Conservation (phyloP, 2,797 vertebrate genomes). For the Hephaestus fuliginosus region DNA sequence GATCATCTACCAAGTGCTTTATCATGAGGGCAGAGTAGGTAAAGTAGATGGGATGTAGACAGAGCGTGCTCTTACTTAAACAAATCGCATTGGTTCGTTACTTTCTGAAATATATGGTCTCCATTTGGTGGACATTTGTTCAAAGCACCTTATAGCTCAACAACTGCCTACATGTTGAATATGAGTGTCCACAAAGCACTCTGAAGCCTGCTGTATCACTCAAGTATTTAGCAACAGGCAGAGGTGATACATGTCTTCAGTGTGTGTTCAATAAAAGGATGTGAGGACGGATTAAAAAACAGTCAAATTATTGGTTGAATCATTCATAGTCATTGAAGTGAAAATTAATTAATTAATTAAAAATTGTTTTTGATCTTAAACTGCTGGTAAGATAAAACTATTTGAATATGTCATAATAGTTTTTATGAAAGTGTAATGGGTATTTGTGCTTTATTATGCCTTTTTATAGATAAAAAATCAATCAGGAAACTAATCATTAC, state of each 20-base stretch:
- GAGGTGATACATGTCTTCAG: not conserved
- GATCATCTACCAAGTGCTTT: conserved; percentile 72
- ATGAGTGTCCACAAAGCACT: not conserved
- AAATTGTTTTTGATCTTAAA: no score
- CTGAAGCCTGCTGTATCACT: not conserved
- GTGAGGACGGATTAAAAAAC: not conserved
- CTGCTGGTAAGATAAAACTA: not conserved
- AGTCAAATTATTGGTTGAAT: no score
- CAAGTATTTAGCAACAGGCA: not conserved
- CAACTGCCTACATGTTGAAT: not conserved
- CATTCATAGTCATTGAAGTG: no score
- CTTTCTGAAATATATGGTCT: conserved; percentile 40
- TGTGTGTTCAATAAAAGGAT: not conserved
- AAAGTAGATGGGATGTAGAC: conserved; percentile 48
- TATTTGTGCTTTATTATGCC: not conserved
- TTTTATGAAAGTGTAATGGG: not conserved
- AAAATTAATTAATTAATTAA: no score
- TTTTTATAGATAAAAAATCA: not conserved
- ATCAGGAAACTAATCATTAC: not conserved
- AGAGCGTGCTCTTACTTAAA: conserved; percentile 54
- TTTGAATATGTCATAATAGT: not conserved
- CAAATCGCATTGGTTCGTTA: conserved; percentile 27
- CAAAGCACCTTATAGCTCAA: conserved; percentile 34
- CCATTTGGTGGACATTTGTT: conserved; percentile 43
- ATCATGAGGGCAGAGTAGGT: conserved; percentile 61